These are phyloP conservation scores for Melanostoma mellinum DNA, from an alignment of 2,888 invertebrate genomes.

Conservation along the genomic window DNA sequence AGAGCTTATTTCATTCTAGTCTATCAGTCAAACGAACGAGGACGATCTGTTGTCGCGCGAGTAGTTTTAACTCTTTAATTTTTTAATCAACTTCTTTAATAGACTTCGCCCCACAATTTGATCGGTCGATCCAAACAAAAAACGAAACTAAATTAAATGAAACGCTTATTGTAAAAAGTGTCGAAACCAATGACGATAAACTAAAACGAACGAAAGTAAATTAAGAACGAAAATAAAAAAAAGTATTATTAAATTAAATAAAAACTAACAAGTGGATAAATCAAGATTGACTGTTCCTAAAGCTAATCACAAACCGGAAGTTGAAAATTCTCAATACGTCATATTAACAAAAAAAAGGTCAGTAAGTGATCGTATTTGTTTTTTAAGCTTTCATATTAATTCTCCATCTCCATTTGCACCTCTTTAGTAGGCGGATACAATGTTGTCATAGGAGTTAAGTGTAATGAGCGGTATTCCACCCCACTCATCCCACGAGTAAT, in stretches of 20 bases:
- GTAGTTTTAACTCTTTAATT: slow-evolving; percentile 21
- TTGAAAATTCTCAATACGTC: neutral
- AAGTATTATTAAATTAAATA: slow-evolving; percentile 35
- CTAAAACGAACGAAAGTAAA: slow-evolving; percentile 49
- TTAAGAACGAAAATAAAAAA: slow-evolving; percentile 33
- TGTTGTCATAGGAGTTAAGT: too few species aligned
- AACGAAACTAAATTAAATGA: slow-evolving; percentile 41
- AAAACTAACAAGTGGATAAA: slow-evolving; percentile 15
- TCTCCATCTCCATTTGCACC: too few species aligned
- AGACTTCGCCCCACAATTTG: slow-evolving; percentile 42
- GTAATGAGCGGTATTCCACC: neutral
- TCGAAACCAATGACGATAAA: neutral
- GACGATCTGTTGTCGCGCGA: slow-evolving; percentile 66
- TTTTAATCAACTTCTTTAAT: neutral
- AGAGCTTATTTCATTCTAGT: slow-evolving; percentile 62
- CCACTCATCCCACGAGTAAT: neutral
- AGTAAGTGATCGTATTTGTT: too few species aligned
- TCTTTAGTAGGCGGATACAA: too few species aligned
- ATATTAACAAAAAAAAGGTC: neutral
- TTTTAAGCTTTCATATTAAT: too few species aligned
- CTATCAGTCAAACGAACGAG: slow-evolving; percentile 68
- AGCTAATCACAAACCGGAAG: slow-evolving; percentile 23
- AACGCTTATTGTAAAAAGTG: neutral
- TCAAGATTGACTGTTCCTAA: neutral
- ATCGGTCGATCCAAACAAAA: slow-evolving; percentile 41